Evolutionary conservation across 2,113 vertebrate genomes (phyloP).

Genomic region (Elachura formosa): DNA sequence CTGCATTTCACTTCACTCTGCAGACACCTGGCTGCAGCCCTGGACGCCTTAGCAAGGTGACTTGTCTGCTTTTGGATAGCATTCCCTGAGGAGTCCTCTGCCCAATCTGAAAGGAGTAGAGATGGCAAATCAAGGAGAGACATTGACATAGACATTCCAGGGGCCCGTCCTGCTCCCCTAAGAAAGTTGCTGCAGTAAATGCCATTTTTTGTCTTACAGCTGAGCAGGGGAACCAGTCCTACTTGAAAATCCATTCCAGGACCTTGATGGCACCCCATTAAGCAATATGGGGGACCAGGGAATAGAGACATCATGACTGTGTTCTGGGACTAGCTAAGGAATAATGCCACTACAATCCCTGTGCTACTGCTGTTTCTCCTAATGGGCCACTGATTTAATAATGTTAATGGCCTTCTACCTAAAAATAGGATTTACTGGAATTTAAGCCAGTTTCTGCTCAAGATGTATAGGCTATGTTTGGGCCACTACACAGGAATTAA

Average conservation of each 20-base stretch:
- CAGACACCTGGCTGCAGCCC: background rate
- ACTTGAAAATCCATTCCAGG: background rate
- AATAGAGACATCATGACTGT: background rate
- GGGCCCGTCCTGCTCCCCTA: background rate
- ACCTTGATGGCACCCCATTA: background rate
- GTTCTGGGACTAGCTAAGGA: background rate
- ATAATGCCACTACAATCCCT: background rate
- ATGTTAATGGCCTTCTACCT: constrained; percentile 1
- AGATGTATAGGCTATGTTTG: background rate
- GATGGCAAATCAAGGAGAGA: background rate
- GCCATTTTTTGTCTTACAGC: background rate
- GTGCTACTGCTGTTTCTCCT: background rate
- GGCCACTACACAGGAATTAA: background rate
- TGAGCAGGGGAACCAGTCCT: background rate
- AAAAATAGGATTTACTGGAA: background rate
- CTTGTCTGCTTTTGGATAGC: background rate
- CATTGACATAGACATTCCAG: background rate
- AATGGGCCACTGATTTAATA: constrained; percentile 30
- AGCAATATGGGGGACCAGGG: background rate
- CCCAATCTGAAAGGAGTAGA: background rate
- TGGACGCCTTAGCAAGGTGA: background rate
- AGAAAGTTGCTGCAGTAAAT: background rate
- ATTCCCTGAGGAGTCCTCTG: background rate
- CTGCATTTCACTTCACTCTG: background rate
- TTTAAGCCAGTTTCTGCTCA: background rate